Conservation (phyloP, 2,888 invertebrate genomes). For the Drosophila pseudotalamancana region DNA sequence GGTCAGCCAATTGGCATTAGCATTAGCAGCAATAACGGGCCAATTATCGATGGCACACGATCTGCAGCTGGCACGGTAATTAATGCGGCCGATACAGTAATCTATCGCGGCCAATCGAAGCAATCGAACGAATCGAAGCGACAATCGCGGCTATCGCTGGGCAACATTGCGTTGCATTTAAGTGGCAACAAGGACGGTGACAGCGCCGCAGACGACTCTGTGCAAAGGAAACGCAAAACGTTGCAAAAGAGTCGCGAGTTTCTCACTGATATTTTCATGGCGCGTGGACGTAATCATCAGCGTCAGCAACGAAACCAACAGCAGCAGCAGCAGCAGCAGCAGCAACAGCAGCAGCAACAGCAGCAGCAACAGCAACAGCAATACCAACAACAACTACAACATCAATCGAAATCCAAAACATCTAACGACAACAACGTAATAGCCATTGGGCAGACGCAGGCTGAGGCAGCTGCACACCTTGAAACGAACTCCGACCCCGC, state of each 20-base stretch:
- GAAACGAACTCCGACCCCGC: conserved; percentile 81
- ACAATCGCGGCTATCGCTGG: conserved; percentile 71
- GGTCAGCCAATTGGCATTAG: conserved; percentile 65
- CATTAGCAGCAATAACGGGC: conserved; percentile 34
- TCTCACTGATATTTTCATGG: conserved; percentile 83
- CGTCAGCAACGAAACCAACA: conserved; percentile 71
- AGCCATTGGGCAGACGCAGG: conserved; percentile 40
- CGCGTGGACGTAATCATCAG: conserved; percentile 84
- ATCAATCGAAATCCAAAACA: conserved; percentile 37
- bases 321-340: conserved; percentile 53
- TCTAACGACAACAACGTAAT: conserved; percentile 52
- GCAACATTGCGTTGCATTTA: conserved; percentile 53
- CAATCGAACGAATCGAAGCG: conserved; percentile 65
- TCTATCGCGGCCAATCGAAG: conserved; percentile 57
- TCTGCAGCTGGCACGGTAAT: conserved; percentile 51
- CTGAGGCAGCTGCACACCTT: conserved; percentile 75
- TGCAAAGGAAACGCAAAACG: conserved; percentile 66
- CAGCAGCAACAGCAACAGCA: conserved; percentile 9
- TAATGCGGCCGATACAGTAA: conserved; percentile 46
- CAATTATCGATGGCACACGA: conserved; percentile 48
- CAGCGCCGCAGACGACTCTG: conserved; percentile 6
- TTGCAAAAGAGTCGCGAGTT: conserved; percentile 80
- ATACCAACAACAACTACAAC: conserved; percentile 15
- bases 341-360: conserved; percentile 43
- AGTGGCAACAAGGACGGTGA: conserved; percentile 14